Base-by-base conservation (phyloP, 1,140 invertebrate species). In the Saccostrea glomerata region DNA sequence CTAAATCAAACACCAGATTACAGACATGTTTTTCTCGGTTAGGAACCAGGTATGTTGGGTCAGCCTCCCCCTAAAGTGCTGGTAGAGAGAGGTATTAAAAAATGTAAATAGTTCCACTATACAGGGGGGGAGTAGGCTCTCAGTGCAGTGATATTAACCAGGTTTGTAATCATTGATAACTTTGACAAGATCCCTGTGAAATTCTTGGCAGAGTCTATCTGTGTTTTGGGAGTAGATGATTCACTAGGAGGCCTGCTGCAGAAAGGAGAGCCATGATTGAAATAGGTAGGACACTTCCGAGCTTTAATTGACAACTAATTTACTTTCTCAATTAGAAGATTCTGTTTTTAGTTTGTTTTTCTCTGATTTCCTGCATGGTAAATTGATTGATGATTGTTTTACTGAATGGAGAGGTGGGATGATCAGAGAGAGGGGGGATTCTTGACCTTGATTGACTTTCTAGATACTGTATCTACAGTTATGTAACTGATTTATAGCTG, bases 281-380 rank as follows among this genome's bases (percentile, higher is more conserved):
- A 77, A 77, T 77, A 77, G 70, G 70, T 77, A 77, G 70, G 70
- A 77, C 70, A 77, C 15, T 30, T 77, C 12, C 5, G 70, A 36
- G 25, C 30, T 77, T 77, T 77, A 77, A 77, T 77, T 77, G 70
- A 77, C 25, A 77, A 77, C 70, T 77, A 77, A 77, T 77, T 77
- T 15, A 77, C 70, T 77, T 77, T 30, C 13, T 12, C 23, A 77
- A 30, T 77, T 30, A 25, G 25, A 77, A 30, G 30, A 30, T 15
- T 11, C 25, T 77, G 25, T 25, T 25, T 77, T 77, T 77, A 15
- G 23, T 2, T 25, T 77, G 11, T 30, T 25, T 30, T 77, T 77
- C 70, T 77, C 23, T 77, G 70, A 77, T 77, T 77, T 77, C 25
- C 70, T 77, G 70, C 70, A 77, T 77, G 70, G 70, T 77, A 77